Conservation (phyloP, 2,797 vertebrate species). For the Sphaeramia orbicularis region DNA sequence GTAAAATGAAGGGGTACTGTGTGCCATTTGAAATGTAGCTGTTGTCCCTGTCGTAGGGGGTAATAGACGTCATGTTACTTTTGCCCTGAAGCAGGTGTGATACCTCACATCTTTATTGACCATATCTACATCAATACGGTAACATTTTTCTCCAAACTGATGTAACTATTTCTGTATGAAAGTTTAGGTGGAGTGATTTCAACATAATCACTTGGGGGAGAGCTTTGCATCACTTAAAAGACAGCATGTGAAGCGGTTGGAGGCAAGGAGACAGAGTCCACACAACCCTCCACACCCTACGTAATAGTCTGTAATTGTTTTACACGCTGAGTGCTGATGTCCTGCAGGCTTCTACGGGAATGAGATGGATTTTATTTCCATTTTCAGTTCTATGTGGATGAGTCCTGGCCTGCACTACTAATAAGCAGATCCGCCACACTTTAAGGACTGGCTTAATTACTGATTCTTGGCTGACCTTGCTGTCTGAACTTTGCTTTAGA, state of each 20-base stretch:
- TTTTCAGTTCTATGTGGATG: slow-evolving; percentile 72
- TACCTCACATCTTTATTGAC: neutral
- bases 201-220: neutral
- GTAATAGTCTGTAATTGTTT: slow-evolving; percentile 73
- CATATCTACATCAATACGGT: neutral
- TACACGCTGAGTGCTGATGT: slow-evolving; percentile 59
- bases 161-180: neutral
- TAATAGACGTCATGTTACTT: slow-evolving; percentile 9
- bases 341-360: slow-evolving; percentile 65
- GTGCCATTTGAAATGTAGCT: slow-evolving; percentile 14
- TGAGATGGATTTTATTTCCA: slow-evolving; percentile 73
- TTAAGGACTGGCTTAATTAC: slow-evolving; percentile 79
- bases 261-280: slow-evolving; percentile 64
- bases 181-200: neutral
- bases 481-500: slow-evolving; percentile 80
- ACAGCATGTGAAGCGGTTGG: slow-evolving; percentile 38
- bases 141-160: slow-evolving; percentile 2
- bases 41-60: slow-evolving; percentile 6
- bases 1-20: neutral
- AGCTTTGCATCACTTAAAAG: slow-evolving; percentile 38
- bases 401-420: slow-evolving; percentile 59
- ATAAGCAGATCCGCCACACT: slow-evolving; percentile 71
- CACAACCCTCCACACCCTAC: slow-evolving; percentile 25
- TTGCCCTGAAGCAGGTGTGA: neutral
- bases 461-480: slow-evolving; percentile 83